Conservation (phyloP, 2,113 vertebrate species). For the Nibea albiflora region DNA sequence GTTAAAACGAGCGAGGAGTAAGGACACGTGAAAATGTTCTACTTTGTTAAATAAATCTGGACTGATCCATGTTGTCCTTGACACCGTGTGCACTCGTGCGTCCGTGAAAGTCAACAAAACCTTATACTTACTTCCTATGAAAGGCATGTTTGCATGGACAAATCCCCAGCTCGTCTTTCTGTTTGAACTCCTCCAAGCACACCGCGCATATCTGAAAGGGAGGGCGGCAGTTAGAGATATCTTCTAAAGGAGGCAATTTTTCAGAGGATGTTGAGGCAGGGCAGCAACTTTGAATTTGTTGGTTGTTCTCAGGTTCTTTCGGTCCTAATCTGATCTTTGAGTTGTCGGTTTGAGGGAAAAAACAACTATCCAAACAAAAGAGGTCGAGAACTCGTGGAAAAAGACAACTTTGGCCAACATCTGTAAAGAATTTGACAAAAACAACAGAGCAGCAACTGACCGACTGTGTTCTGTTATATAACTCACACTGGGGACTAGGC, state of each 20-base stretch:
- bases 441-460: conserved; percentile 18
- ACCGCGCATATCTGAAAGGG: conserved; percentile 94
- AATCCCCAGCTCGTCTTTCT: conserved; percentile 98
- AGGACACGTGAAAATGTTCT: neutral
- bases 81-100: neutral
- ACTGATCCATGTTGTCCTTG: conserved; percentile 4
- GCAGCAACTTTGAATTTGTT: conserved; percentile 12
- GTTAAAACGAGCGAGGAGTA: neutral
- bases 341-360: conserved; percentile 1
- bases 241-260: neutral
- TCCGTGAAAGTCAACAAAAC: conserved; percentile 27
- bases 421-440: conserved; percentile 29
- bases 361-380: conserved; percentile 28
- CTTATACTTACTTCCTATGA: conserved; percentile 95
- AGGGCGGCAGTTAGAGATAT: conserved; percentile 17
- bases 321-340: neutral
- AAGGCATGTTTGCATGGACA: conserved; percentile 99
- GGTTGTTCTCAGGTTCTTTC: conserved; percentile 7
- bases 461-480: conserved; percentile 36
- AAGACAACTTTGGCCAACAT: conserved; percentile 24
- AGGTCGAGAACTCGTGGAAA: conserved; percentile 27
- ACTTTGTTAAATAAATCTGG: conserved; percentile 16
- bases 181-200: conserved; percentile 98
- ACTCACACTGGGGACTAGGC: conserved; percentile 14
- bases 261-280: neutral